Percentiles rank a stretch among this genome's conserved stretches.
phyloP scores from a whole-genome alignment of 2,888 invertebrate genomes.

The Eupithecia subfuscata region DNA sequence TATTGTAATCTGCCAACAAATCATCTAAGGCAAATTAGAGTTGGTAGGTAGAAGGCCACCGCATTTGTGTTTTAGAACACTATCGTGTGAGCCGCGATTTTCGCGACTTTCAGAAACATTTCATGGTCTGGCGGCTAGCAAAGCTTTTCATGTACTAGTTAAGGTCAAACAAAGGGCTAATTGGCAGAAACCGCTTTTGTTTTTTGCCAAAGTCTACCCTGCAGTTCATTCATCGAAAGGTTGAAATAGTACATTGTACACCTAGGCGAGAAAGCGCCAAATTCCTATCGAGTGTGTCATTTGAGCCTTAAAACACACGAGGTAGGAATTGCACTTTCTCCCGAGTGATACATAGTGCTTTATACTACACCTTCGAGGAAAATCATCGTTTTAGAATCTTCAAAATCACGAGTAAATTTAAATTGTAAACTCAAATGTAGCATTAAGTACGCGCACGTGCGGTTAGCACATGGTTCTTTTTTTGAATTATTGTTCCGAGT shows the following conservation, averaged over 20 bases:
- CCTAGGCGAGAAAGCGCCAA: too few relatives aligned
- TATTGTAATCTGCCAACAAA: conserved; percentile 62
- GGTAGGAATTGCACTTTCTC: too few relatives aligned
- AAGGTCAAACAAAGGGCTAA: background rate
- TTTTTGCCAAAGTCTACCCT: background rate
- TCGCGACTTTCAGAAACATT: background rate
- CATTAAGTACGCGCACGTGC: too few relatives aligned
- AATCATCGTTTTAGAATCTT: too few relatives aligned
- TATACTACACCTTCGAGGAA: too few relatives aligned
- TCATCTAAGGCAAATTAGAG: conserved; percentile 61
- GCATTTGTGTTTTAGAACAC: conserved; percentile 35
- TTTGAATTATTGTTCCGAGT: too few relatives aligned
- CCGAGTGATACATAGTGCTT: too few relatives aligned
- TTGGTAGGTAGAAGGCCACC: conserved; percentile 48
- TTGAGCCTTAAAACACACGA: too few relatives aligned
- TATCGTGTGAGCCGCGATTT: background rate
- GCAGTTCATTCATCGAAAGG: background rate
- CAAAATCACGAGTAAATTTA: too few relatives aligned
- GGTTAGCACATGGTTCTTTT: too few relatives aligned
- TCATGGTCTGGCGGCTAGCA: background rate
- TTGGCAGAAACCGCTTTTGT: background rate
- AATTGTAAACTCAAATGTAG: too few relatives aligned
- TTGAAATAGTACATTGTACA: background rate
- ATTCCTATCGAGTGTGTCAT: too few relatives aligned
- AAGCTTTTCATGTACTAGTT: background rate